phyloP scores from a whole-genome alignment of 1,140 invertebrate species.

The Anoplophora glabripennis region DNA sequence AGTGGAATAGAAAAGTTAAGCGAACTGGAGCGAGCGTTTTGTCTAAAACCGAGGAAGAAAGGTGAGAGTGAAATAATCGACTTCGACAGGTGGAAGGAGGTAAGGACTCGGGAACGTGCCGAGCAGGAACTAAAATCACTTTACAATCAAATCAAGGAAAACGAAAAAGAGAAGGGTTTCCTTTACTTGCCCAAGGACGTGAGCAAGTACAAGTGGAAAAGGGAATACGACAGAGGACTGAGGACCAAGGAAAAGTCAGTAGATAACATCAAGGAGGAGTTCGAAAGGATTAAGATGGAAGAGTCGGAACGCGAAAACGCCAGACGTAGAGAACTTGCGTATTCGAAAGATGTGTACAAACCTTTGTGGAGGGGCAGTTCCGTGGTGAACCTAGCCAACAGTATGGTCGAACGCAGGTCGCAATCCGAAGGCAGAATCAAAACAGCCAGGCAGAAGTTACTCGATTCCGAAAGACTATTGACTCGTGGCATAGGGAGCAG shows the following conservation, averaged over 20 bases:
- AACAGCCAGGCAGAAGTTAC: slow-evolving; percentile 30
- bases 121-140: slow-evolving; percentile 78
- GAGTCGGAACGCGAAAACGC: slow-evolving; percentile 50
- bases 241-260: slow-evolving; percentile 82
- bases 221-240: slow-evolving; percentile 71
- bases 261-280: slow-evolving; percentile 75
- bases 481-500: slow-evolving; percentile 66
- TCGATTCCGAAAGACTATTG: slow-evolving; percentile 41
- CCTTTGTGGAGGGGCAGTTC: slow-evolving; percentile 80
- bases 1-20: slow-evolving; percentile 80
- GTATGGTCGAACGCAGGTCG: slow-evolving; percentile 56
- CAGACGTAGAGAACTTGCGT: slow-evolving; percentile 50
- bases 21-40: slow-evolving; percentile 71
- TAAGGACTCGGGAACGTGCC: slow-evolving; percentile 73
- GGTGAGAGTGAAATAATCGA: slow-evolving; percentile 79
- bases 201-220: slow-evolving; percentile 63
- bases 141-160: slow-evolving; percentile 72
- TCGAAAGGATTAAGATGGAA: slow-evolving; percentile 54
- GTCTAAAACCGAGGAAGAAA: slow-evolving; percentile 66
- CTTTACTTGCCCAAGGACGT: slow-evolving; percentile 72
- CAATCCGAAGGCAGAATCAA: slow-evolving; percentile 38
- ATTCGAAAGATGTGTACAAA: slow-evolving; percentile 68
- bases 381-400: slow-evolving; percentile 71
- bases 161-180: slow-evolving; percentile 81
- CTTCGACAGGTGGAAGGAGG: slow-evolving; percentile 81